Evolutionary conservation across 2,888 invertebrate genomes (phyloP).

Genomic region (Elysia crispata): DNA sequence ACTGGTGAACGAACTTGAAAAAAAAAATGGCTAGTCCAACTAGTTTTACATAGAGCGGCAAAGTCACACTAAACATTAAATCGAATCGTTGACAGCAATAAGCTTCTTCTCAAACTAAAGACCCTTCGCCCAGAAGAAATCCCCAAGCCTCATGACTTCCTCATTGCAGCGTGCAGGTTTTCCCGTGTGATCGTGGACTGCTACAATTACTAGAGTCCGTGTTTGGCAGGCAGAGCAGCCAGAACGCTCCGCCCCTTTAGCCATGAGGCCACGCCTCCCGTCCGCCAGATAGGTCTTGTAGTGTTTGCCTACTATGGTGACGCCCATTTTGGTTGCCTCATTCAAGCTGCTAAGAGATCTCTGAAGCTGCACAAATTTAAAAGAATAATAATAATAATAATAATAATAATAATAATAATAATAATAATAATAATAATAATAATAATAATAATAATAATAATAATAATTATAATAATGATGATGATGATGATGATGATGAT

Average conservation of each 20-base stretch:
- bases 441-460: too few species aligned
- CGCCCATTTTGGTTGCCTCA: constrained; percentile 56
- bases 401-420: too few species aligned
- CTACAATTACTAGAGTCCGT: constrained; percentile 61
- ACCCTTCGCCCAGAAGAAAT: constrained; percentile 55
- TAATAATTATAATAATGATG: too few species aligned
- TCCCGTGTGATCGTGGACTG: constrained; percentile 59
- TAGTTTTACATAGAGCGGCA: too few species aligned
- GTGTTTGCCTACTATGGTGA: constrained; percentile 57
- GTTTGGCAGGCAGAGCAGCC: constrained; percentile 68
- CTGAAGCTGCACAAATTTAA: constrained; percentile 51
- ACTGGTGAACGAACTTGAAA: too few species aligned
- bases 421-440: too few species aligned
- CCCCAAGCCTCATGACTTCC: constrained; percentile 69
- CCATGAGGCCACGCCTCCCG: constrained; percentile 67
- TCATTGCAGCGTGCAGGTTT: constrained; percentile 61
- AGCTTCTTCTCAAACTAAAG: constrained; percentile 35
- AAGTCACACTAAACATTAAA: background rate
- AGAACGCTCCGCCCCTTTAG: constrained; percentile 55
- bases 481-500: too few species aligned
- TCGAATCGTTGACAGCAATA: background rate
- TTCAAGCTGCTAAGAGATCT: constrained; percentile 57
- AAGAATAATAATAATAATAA: too few species aligned
- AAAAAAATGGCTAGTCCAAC: too few species aligned
- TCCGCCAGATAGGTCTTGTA: constrained; percentile 66